Evolutionary conservation across 2,888 invertebrate species (phyloP).

Genomic region (Lottia gigantea): DNA sequence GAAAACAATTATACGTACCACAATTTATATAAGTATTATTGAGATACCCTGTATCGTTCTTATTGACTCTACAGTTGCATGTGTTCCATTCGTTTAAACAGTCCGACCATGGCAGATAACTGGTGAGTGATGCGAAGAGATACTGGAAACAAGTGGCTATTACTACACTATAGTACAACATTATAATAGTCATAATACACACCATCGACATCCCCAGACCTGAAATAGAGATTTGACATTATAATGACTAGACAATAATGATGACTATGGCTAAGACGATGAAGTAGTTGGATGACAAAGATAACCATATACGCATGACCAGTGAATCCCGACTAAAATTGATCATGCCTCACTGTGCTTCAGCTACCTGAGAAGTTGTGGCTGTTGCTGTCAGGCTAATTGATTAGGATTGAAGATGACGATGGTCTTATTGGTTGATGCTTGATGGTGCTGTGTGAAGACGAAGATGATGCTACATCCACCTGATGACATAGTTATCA

Average conservation of each 20-base stretch:
- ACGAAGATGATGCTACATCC: no score
- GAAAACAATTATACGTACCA: conserved; percentile 31
- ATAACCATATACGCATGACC: no score
- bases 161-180: conserved; percentile 60
- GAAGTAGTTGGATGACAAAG: not conserved
- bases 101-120: conserved; percentile 50
- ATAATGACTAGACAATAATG: not conserved
- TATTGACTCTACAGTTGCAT: conserved; percentile 40
- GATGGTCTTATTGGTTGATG: no score
- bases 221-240: conserved; percentile 26
- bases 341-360: no score
- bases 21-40: conserved; percentile 45
- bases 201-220: conserved; percentile 58
- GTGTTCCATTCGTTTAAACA: conserved; percentile 59
- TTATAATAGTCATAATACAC: conserved; percentile 47
- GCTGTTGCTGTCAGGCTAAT: no score
- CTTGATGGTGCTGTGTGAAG: no score
- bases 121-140: conserved; percentile 57
- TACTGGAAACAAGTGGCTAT: conserved; percentile 56
- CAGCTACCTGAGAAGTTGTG: no score
- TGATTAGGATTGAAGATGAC: no score
- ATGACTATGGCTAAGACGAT: not conserved
- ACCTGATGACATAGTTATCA: no score
- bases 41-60: conserved; percentile 39
- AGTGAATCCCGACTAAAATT: no score